phyloP scores from a whole-genome alignment of 2,113 vertebrate genomes.

The Lethenteron camtschaticum region DNA sequence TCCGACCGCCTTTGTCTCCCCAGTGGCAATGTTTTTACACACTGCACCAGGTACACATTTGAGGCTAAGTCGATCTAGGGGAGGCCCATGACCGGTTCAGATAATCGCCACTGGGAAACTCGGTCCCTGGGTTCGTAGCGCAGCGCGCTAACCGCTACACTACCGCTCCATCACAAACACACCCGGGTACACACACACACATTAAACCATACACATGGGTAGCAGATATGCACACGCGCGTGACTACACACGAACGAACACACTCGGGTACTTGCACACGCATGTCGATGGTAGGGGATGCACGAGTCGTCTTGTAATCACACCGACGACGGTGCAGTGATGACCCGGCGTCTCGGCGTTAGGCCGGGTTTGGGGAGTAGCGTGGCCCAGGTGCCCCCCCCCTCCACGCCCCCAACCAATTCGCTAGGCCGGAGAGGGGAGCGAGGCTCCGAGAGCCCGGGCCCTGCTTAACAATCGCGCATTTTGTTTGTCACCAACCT shows the following conservation, averaged over 20 bases:
- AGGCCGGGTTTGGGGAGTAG: no score
- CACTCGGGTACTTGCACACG: background rate
- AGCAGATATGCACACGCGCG: background rate
- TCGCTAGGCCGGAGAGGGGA: no score
- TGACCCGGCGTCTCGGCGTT: no score
- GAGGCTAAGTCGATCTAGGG: no score
- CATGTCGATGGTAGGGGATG: background rate
- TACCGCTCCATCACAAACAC: background rate
- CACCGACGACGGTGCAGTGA: no score
- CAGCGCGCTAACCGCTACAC: background rate
- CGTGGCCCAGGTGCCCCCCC: no score
- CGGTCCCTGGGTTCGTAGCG: background rate
- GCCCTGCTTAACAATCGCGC: no score
- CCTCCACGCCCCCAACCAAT: no score
- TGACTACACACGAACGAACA: background rate
- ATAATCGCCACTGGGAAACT: background rate
- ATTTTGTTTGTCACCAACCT: no score
- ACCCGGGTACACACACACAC: background rate
- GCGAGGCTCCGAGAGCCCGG: no score
- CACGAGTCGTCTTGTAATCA: no score
- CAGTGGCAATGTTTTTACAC: background rate
- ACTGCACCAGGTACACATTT: background rate
- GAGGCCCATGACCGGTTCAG: no score
- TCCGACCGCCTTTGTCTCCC: background rate
- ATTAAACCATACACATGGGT: background rate